These are phyloP conservation scores for Pogonocherus hispidulus DNA, from an alignment of 2,888 invertebrate genomes.

Conservation along the genomic window DNA sequence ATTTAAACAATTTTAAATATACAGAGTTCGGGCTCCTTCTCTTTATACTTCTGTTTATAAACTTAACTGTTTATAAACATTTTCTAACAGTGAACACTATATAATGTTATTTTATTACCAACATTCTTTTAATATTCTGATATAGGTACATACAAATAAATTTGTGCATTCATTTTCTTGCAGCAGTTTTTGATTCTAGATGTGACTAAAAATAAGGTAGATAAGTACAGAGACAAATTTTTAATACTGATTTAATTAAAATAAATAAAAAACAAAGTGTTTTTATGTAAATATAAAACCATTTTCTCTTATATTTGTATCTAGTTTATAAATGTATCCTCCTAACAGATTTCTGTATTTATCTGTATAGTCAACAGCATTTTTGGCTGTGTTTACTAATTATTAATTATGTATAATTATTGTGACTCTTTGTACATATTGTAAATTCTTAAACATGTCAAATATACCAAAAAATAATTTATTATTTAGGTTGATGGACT, in stretches of 20 bases:
- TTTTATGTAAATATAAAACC: background rate
- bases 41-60: no score
- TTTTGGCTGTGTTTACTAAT: slow-evolving; percentile 63
- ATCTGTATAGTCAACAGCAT: slow-evolving; percentile 65
- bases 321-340: slow-evolving; percentile 40
- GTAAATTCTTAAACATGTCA: slow-evolving; percentile 57
- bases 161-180: background rate
- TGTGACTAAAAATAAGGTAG: background rate
- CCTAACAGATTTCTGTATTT: slow-evolving; percentile 59
- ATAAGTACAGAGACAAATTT: background rate
- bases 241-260: background rate
- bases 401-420: slow-evolving; percentile 53
- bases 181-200: background rate
- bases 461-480: slow-evolving; percentile 60
- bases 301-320: background rate
- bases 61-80: no score
- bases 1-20: no score
- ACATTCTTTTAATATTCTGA: no score
- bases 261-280: background rate
- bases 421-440: slow-evolving; percentile 56
- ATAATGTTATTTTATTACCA: no score
- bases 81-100: no score
- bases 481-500: slow-evolving; percentile 53
- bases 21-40: no score
- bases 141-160: no score